These are phyloP conservation scores for Chromobotia macracanthus DNA, from an alignment of 2,797 vertebrate genomes.

Conservation along the genomic window DNA sequence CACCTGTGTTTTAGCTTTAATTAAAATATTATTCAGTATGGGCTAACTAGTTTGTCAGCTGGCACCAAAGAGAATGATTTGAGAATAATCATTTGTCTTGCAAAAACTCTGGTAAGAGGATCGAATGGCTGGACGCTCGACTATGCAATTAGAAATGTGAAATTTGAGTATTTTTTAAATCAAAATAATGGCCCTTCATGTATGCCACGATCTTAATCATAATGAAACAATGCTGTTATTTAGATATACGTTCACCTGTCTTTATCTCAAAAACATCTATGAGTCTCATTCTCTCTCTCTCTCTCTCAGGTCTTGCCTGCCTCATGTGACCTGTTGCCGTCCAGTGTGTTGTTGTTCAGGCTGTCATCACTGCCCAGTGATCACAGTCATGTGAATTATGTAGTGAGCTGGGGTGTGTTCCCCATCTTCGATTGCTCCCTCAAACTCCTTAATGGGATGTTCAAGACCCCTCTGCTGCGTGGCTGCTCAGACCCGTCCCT, in stretches of 20 bases:
- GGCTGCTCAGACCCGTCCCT: constrained; percentile 78
- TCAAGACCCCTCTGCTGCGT: constrained; percentile 86
- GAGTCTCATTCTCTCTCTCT: background rate
- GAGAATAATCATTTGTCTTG: no score
- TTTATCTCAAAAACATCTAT: constrained; percentile 12
- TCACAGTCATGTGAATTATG: constrained; percentile 66
- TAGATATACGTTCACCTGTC: background rate
- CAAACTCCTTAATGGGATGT: constrained; percentile 83
- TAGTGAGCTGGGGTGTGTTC: constrained; percentile 87
- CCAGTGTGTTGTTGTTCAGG: constrained; percentile 84
- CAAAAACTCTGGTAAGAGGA: no score
- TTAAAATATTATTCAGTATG: no score
- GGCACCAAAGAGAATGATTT: no score
- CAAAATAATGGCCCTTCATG: no score
- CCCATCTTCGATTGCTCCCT: constrained; percentile 82
- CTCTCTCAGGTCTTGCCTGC: constrained; percentile 80
- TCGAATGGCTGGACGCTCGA: no score
- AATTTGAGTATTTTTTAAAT: no score
- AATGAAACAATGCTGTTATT: background rate
- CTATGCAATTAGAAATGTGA: no score
- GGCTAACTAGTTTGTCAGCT: no score
- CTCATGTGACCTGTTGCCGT: constrained; percentile 75
- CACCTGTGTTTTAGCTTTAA: no score
- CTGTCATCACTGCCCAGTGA: constrained; percentile 78
- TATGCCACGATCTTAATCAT: background rate